phyloP scores from a whole-genome alignment of 2,113 vertebrate species.

The Ahaetulla prasina region DNA sequence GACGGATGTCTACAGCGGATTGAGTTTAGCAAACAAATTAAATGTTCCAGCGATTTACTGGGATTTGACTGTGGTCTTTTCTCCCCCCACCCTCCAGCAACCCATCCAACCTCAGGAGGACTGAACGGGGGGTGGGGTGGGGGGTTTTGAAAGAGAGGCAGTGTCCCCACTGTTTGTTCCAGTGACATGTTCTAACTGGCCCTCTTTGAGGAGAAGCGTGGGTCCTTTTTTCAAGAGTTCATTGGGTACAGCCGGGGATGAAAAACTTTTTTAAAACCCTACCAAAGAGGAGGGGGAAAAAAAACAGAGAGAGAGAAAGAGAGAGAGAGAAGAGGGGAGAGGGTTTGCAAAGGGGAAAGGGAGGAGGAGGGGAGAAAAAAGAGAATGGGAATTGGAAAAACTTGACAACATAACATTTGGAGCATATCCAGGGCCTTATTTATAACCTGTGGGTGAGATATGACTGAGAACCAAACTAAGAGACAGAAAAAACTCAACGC shows the following conservation, averaged over 20 bases:
- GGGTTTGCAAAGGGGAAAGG: neutral
- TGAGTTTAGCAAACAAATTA: conserved; percentile 72
- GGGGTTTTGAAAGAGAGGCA: conserved; percentile 65
- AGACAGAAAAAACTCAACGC: neutral
- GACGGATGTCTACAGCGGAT: conserved; percentile 57
- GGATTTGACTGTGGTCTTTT: conserved; percentile 68
- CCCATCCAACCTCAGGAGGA: conserved; percentile 74
- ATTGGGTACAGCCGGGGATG: conserved; percentile 73
- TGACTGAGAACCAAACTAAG: neutral
- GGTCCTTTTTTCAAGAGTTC: conserved; percentile 80
- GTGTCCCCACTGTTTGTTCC: conserved; percentile 75
- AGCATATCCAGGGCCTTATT: neutral
- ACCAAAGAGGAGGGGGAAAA: conserved; percentile 66
- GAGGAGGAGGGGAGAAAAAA: rapidly evolving
- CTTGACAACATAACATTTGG: neutral
- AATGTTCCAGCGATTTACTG: conserved; percentile 72
- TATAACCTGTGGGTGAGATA: neutral
- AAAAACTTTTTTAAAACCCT: conserved; percentile 54
- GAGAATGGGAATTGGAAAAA: neutral
- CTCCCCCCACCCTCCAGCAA: no score
- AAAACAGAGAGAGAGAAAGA: conserved; percentile 23
- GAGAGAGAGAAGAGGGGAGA: no score
- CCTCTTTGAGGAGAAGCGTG: conserved; percentile 75
- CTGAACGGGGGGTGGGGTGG: conserved; percentile 68
- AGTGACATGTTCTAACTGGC: conserved; percentile 89